These are phyloP conservation scores for Platerodrilus igneus DNA, from an alignment of 2,888 invertebrate genomes.

Conservation along the genomic window DNA sequence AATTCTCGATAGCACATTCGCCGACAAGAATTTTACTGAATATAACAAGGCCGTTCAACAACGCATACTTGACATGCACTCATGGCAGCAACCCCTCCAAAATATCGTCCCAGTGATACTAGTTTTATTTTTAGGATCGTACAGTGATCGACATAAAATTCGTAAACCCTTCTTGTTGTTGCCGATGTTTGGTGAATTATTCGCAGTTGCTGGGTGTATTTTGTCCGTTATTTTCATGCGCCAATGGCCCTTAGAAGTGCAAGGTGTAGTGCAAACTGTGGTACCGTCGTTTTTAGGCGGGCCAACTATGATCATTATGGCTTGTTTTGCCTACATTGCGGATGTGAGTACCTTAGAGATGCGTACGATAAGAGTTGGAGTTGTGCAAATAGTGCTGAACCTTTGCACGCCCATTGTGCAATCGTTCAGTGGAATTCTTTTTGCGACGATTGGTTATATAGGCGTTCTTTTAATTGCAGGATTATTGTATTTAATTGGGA, in stretches of 20 bases:
- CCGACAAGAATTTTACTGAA: conserved; percentile 35
- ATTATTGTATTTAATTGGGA: conserved; percentile 34
- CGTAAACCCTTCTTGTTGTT: conserved; percentile 45
- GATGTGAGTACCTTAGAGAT: conserved; percentile 52
- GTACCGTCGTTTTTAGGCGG: conserved; percentile 58
- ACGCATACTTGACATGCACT: conserved; percentile 48
- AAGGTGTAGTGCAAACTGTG: conserved; percentile 53
- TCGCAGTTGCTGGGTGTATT: conserved; percentile 51
- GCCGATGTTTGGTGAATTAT: conserved; percentile 43
- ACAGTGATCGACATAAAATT: conserved; percentile 45
- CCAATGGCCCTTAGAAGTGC: conserved; percentile 52
- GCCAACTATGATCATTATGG: conserved; percentile 47
- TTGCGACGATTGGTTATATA: conserved; percentile 37
- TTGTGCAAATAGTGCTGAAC: conserved; percentile 48
- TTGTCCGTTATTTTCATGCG: conserved; percentile 54
- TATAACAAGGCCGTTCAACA: conserved; percentile 48
- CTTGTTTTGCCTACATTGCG: conserved; percentile 44
- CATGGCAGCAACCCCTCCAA: conserved; percentile 42
- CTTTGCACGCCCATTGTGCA: conserved; percentile 35
- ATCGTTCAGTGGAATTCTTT: conserved; percentile 39
- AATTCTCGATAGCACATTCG: conserved; percentile 35
- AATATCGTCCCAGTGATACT: conserved; percentile 41
- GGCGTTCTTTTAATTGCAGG: conserved; percentile 37
- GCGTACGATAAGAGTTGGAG: conserved; percentile 58
- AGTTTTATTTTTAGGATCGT: conserved; percentile 44